phyloP scores from a whole-genome alignment of 2,797 vertebrate species.

The Sitta carolinensis region DNA sequence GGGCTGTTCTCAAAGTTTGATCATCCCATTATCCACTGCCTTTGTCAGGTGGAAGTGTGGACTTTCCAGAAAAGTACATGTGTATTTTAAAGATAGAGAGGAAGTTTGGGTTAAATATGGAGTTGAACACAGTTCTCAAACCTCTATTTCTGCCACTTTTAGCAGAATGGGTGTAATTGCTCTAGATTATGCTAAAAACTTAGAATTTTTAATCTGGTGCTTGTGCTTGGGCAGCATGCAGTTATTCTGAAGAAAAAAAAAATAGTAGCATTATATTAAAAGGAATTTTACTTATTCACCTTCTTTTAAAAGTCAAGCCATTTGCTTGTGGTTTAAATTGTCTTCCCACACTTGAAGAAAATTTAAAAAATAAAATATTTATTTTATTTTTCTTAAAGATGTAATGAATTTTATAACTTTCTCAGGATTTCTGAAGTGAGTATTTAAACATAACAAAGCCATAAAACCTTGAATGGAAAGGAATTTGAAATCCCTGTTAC shows the following conservation, averaged over 20 bases:
- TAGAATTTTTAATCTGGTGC: background rate
- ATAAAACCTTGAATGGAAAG: background rate
- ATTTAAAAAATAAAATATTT: background rate
- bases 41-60: background rate
- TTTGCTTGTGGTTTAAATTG: background rate
- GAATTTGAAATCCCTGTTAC: background rate
- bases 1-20: background rate
- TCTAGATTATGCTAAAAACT: background rate
- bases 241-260: background rate
- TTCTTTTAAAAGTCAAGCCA: background rate
- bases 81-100: background rate
- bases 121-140: background rate
- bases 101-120: background rate
- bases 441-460: background rate
- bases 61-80: background rate
- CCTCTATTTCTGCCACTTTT: background rate
- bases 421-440: background rate
- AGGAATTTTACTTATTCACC: background rate
- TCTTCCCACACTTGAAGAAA: background rate
- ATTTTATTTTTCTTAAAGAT: background rate
- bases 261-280: background rate
- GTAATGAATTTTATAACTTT: background rate
- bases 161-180: background rate
- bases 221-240: background rate
- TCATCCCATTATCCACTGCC: background rate